These are phyloP conservation scores for Tribolium madens DNA, from an alignment of 1,140 invertebrate species.

Conservation along the genomic window DNA sequence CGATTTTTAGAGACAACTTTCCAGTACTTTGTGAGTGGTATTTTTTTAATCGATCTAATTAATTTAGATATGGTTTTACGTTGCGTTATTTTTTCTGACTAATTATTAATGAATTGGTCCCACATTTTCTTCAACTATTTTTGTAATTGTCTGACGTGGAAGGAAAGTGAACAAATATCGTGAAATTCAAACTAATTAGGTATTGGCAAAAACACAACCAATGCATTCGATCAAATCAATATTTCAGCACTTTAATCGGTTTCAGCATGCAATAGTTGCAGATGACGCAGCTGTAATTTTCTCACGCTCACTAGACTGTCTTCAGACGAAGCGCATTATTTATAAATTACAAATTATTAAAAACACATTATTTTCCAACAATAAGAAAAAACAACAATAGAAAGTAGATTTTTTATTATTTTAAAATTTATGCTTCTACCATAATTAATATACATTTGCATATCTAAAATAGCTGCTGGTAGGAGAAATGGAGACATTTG, in stretches of 20 bases:
- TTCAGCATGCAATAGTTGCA: slow-evolving; percentile 26
- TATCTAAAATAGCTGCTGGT: not conserved
- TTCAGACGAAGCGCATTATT: not conserved
- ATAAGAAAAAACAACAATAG: not conserved
- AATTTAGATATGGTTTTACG: not conserved
- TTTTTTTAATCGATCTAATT: slow-evolving; percentile 9
- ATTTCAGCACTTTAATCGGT: slow-evolving; percentile 23
- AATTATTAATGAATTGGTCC: not conserved
- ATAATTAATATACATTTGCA: not conserved
- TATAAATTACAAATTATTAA: not conserved
- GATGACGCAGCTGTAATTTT: slow-evolving; percentile 15
- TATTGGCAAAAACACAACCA: not conserved
- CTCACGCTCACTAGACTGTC: slow-evolving; percentile 9
- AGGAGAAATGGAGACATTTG: not conserved
- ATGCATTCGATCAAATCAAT: slow-evolving; percentile 8
- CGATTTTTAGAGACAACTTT: slow-evolving; percentile 19
- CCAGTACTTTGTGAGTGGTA: not conserved
- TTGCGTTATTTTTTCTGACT: not conserved
- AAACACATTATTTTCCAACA: not conserved
- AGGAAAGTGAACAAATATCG: not conserved
- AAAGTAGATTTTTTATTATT: not conserved
- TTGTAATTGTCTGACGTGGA: slow-evolving; percentile 2
- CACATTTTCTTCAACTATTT: not conserved
- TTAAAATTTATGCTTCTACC: not conserved
- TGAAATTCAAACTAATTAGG: not conserved